A percentile compares a stretch with the other conserved stretches of the same genome.
These are phyloP conservation scores for Caenorhabditis zanzibari DNA, from an alignment of 2,888 invertebrate species.

Conservation along the genomic window DNA sequence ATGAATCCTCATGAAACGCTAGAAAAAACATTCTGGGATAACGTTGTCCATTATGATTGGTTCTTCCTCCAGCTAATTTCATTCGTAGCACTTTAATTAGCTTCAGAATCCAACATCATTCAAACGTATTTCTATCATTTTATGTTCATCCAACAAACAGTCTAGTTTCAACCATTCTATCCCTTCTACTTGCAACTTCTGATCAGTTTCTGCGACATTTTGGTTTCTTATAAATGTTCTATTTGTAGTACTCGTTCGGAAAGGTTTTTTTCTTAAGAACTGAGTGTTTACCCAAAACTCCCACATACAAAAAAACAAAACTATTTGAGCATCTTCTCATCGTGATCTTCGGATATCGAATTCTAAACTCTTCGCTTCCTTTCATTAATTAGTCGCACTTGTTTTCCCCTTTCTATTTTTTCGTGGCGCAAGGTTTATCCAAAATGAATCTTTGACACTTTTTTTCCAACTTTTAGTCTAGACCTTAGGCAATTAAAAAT, in stretches of 20 bases:
- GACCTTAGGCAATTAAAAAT: conserved; percentile 27
- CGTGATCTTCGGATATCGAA: conserved; percentile 19
- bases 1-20: conserved; percentile 4
- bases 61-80: not conserved
- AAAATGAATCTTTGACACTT: not conserved
- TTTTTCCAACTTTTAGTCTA: conserved; percentile 23
- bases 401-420: conserved; percentile 9
- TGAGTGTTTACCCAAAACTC: conserved; percentile 11
- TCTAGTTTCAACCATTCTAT: conserved; percentile 23
- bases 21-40: conserved; percentile 18
- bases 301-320: conserved; percentile 14
- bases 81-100: conserved; percentile 4
- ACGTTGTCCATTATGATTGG: conserved; percentile 42
- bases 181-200: not conserved
- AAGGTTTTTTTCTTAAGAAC: not conserved
- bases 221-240: conserved; percentile 9
- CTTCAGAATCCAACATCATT: not conserved
- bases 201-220: not conserved
- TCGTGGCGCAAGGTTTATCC: not conserved
- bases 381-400: conserved; percentile 15
- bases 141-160: not conserved
- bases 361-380: conserved; percentile 3
- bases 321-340: conserved; percentile 5
- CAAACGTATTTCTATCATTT: not conserved
- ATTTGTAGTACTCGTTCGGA: conserved; percentile 8